These are phyloP conservation scores for Lutjanus erythropterus DNA, from an alignment of 2,113 vertebrate genomes.

Conservation along the genomic window DNA sequence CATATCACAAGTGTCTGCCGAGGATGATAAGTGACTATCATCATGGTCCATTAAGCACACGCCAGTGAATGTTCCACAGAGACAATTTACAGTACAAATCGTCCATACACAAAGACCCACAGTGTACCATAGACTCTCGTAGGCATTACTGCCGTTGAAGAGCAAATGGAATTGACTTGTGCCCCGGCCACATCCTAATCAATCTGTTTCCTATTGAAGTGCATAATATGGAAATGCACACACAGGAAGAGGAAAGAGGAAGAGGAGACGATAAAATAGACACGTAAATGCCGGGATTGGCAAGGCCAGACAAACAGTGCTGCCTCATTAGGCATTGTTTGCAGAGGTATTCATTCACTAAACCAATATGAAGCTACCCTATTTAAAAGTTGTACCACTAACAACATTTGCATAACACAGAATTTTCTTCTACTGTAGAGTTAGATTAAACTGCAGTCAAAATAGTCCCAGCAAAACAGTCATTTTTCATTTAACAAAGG, in stretches of 20 bases:
- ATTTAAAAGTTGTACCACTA: conserved; percentile 14
- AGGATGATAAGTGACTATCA: conserved; percentile 65
- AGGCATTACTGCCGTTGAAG: conserved; percentile 46
- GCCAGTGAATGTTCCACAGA: conserved; percentile 53
- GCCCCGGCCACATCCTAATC: conserved; percentile 54
- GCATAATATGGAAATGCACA: conserved; percentile 45
- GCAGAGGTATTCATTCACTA: conserved; percentile 34
- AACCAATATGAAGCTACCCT: conserved; percentile 6
- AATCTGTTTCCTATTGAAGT: conserved; percentile 52
- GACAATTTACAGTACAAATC: conserved; percentile 62
- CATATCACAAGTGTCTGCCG: conserved; percentile 61
- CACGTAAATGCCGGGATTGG: conserved; percentile 17
- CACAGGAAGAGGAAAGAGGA: conserved; percentile 49
- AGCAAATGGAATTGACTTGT: conserved; percentile 64
- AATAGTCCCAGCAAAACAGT: background rate
- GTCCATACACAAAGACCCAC: conserved; percentile 43
- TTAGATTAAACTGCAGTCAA: background rate
- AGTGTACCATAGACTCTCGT: conserved; percentile 37
- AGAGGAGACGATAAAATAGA: conserved; percentile 37
- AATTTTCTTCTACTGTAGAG: background rate
- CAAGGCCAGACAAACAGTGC: conserved; percentile 26
- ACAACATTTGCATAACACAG: conserved; percentile 21
- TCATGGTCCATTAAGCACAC: conserved; percentile 68
- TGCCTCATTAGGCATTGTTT: conserved; percentile 51
- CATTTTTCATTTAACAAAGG: conserved; percentile 4